Percentiles rank a stretch among this genome's conserved stretches.
These are phyloP conservation scores for Psittacula echo DNA, from an alignment of 2,797 vertebrate genomes.

Conservation along the genomic window DNA sequence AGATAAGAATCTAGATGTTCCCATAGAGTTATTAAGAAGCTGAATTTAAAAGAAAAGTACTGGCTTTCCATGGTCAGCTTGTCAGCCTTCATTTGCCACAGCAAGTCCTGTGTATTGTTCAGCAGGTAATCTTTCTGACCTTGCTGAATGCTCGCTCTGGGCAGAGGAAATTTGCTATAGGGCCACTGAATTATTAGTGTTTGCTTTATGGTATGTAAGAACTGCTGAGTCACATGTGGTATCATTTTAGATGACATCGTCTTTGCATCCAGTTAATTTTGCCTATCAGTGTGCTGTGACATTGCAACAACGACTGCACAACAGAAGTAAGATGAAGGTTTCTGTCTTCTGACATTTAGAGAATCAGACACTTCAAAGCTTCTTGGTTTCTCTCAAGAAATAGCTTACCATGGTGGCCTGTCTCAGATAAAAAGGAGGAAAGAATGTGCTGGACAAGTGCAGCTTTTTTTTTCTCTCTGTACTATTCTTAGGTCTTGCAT, in stretches of 20 bases:
- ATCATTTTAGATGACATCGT: background rate
- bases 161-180: background rate
- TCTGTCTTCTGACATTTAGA: background rate
- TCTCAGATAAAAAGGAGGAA: background rate
- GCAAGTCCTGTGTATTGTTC: background rate
- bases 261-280: background rate
- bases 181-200: background rate
- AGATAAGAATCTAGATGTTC: background rate
- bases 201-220: background rate
- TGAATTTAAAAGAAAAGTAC: background rate
- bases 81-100: background rate
- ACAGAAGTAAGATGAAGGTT: background rate
- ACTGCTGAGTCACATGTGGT: background rate
- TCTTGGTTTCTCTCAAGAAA: background rate
- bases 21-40: background rate
- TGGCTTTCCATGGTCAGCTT: background rate
- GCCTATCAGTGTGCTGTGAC: background rate
- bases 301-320: background rate
- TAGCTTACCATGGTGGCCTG: background rate
- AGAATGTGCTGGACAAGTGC: background rate
- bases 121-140: background rate
- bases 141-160: background rate
- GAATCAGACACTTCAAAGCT: background rate
- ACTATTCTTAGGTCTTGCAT: background rate
- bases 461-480: background rate